phyloP scores from a whole-genome alignment of 2,888 invertebrate species.

The Limnephilus rhombicus region DNA sequence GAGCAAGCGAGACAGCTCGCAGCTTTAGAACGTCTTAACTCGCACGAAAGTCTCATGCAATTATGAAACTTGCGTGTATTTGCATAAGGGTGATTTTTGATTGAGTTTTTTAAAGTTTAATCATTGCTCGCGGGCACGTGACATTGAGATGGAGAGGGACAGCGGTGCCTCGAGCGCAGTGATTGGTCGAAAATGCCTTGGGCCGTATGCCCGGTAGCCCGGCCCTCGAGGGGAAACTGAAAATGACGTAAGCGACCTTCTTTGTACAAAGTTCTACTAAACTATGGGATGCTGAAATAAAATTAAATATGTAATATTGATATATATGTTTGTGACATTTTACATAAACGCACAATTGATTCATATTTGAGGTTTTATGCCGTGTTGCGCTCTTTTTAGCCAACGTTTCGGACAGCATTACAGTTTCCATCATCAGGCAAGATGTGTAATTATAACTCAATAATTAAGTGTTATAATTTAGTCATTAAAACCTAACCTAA shows the following conservation, averaged over 20 bases:
- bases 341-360: not conserved
- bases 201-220: slow-evolving; percentile 77
- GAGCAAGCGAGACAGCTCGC: not conserved
- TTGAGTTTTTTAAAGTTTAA: not conserved
- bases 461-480: no score
- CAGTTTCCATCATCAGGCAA: no score
- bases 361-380: no score
- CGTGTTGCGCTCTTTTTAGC: no score
- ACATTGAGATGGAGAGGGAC: slow-evolving; percentile 70
- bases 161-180: slow-evolving; percentile 77
- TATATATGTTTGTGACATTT: not conserved
- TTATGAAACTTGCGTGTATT: not conserved
- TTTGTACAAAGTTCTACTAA: not conserved
- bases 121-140: slow-evolving; percentile 54
- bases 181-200: slow-evolving; percentile 80
- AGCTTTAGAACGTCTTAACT: not conserved
- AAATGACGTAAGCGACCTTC: slow-evolving; percentile 30
- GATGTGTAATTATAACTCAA: no score
- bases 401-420: no score
- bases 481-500: no score
- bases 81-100: not conserved
- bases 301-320: not conserved
- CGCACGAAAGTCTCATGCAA: not conserved
- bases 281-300: not conserved
- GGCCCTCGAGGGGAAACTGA: slow-evolving; percentile 68